phyloP scores from a whole-genome alignment of 2,797 vertebrate species.

The Acestrorhynchus altus region DNA sequence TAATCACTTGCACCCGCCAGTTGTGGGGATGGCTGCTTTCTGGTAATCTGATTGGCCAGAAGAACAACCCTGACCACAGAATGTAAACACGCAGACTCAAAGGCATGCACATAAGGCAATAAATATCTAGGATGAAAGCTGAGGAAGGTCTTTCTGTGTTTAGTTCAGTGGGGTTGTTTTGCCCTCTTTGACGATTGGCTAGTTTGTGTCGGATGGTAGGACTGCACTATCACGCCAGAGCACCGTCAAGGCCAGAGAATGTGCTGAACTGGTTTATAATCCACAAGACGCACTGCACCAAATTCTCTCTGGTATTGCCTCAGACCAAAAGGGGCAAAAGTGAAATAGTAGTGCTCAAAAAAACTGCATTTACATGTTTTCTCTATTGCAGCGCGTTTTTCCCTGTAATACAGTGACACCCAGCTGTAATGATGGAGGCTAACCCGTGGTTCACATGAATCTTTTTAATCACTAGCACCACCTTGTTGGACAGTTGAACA shows the following conservation, averaged over 20 bases:
- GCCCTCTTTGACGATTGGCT: constrained; percentile 66
- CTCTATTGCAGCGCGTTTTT: no score
- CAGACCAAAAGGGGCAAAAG: not conserved
- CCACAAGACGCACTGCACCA: not conserved
- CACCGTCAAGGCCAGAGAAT: constrained; percentile 44
- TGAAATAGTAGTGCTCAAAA: no score
- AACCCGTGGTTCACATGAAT: no score
- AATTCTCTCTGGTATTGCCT: not conserved
- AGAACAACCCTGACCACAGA: constrained; percentile 47
- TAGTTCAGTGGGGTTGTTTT: not conserved
- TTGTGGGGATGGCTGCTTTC: constrained; percentile 21
- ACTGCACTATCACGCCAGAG: constrained; percentile 47
- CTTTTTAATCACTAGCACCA: no score
- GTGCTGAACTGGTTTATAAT: constrained; percentile 33
- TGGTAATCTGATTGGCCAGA: constrained; percentile 55
- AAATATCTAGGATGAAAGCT: no score
- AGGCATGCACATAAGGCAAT: not conserved
- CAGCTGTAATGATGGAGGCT: no score
- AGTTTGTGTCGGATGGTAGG: constrained; percentile 56
- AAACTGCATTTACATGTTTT: no score
- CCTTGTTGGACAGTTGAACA: no score
- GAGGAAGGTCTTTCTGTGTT: not conserved
- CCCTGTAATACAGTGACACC: no score
- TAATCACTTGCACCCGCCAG: constrained; percentile 50
- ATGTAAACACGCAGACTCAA: constrained; percentile 59